These are phyloP conservation scores for Alligator sinensis DNA, from an alignment of 2,113 vertebrate species.

Conservation along the genomic window DNA sequence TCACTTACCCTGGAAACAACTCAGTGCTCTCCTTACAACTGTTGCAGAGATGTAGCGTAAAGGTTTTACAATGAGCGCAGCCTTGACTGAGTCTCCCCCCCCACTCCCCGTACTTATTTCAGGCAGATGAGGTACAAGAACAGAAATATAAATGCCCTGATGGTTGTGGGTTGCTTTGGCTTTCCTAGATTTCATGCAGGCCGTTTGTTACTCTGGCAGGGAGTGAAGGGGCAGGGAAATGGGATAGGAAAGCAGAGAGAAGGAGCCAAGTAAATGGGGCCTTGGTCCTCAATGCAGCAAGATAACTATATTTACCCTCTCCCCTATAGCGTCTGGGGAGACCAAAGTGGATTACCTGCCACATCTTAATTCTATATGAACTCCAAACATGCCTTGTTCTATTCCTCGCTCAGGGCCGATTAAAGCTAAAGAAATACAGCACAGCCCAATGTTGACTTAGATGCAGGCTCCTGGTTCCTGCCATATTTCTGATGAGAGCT, in stretches of 20 bases:
- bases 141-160: not conserved
- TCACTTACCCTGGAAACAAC: not conserved
- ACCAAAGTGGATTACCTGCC: not conserved
- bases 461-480: no score
- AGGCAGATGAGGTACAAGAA: not conserved
- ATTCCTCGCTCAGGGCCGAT: rapidly evolving
- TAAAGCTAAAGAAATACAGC: not conserved
- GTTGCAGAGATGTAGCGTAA: not conserved
- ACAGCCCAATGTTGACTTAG: not conserved
- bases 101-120: not conserved
- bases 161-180: not conserved
- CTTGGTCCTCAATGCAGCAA: not conserved
- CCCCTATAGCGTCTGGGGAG: not conserved
- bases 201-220: not conserved
- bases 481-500: no score
- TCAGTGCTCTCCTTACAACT: not conserved
- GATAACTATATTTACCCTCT: not conserved
- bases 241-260: not conserved
- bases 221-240: not conserved
- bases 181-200: slow-evolving; percentile 4
- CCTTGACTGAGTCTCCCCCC: slow-evolving; percentile 8
- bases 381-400: not conserved
- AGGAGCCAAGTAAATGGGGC: no score
- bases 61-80: not conserved
- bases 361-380: not conserved